A percentile compares a stretch with the other conserved stretches of the same genome.
These are phyloP conservation scores for Drosophila orena DNA, from an alignment of 1,140 invertebrate genomes.

Conservation along the genomic window DNA sequence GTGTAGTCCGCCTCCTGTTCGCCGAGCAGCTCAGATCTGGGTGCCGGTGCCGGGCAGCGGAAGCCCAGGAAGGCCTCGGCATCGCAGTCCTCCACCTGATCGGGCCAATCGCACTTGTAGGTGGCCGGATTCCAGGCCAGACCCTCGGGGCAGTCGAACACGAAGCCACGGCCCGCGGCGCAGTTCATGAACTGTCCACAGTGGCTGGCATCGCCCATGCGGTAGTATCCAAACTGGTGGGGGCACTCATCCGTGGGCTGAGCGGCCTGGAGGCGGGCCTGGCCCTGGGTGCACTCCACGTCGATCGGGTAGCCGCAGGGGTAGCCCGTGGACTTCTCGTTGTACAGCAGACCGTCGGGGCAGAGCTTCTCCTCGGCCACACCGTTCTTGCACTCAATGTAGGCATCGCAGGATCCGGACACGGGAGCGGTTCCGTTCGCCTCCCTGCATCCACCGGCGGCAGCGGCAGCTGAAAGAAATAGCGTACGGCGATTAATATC, in stretches of 20 bases:
- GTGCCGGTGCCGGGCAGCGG: conserved; percentile 87
- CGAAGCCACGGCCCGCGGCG: conserved; percentile 88
- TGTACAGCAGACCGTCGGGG: conserved; percentile 93
- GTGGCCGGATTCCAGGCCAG: conserved; percentile 92
- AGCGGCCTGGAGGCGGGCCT: conserved; percentile 86
- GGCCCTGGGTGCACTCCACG: conserved; percentile 90
- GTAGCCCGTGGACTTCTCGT: conserved; percentile 90
- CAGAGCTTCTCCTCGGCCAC: conserved; percentile 91
- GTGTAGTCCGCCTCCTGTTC: conserved; percentile 85
- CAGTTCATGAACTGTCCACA: conserved; percentile 95
- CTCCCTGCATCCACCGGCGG: conserved; percentile 59
- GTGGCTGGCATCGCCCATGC: conserved; percentile 88
- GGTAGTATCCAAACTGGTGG: conserved; percentile 93
- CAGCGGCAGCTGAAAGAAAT: conserved; percentile 65
- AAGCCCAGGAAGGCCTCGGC: conserved; percentile 91
- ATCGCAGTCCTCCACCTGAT: conserved; percentile 91
- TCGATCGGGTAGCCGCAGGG: conserved; percentile 94
- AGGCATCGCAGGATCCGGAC: conserved; percentile 90
- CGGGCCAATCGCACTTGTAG: conserved; percentile 94
- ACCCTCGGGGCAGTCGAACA: conserved; percentile 90
- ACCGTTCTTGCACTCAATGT: conserved; percentile 89
- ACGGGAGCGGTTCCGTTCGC: conserved; percentile 87
- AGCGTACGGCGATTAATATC: conserved; percentile 54
- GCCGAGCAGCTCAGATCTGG: conserved; percentile 82
- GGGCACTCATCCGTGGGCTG: conserved; percentile 91